Percentiles rank a stretch among this genome's conserved stretches.
Conservation (phyloP, 2,113 vertebrate species). For the Passer domesticus region DNA sequence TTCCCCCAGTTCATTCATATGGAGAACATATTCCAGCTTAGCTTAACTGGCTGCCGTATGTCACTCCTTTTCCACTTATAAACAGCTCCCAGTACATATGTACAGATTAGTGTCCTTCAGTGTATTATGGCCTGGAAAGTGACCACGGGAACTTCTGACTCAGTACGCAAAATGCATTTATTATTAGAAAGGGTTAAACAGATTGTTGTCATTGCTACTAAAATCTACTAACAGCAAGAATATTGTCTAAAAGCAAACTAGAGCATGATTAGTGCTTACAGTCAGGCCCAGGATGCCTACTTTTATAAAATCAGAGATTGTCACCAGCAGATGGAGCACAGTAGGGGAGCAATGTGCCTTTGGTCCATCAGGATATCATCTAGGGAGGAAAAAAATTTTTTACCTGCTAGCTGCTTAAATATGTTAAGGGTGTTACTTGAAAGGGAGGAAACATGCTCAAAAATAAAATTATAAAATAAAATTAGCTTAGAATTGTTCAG, state of each 20-base stretch:
- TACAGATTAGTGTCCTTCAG: background rate
- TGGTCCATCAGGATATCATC: background rate
- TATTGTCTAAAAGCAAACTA: background rate
- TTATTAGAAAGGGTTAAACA: background rate
- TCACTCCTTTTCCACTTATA: background rate
- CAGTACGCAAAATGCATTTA: background rate
- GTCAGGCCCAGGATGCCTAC: background rate
- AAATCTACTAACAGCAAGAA: background rate
- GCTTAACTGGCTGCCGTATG: background rate
- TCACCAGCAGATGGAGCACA: background rate
- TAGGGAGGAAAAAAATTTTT: background rate
- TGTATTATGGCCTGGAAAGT: background rate
- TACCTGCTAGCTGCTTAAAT: background rate
- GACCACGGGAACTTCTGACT: background rate
- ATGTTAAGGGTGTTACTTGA: background rate
- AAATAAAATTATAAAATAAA: background rate
- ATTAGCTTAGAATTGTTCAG: background rate
- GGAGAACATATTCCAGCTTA: background rate
- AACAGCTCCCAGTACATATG: background rate
- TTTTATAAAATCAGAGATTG: background rate
- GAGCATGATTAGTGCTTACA: fast-evolving
- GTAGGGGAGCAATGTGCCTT: background rate
- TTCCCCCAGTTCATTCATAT: background rate
- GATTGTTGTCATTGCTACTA: background rate
- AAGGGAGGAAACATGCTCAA: background rate